Evolutionary conservation across 2,113 vertebrate species (phyloP).

Genomic region (Myotis lucifugus): DNA sequence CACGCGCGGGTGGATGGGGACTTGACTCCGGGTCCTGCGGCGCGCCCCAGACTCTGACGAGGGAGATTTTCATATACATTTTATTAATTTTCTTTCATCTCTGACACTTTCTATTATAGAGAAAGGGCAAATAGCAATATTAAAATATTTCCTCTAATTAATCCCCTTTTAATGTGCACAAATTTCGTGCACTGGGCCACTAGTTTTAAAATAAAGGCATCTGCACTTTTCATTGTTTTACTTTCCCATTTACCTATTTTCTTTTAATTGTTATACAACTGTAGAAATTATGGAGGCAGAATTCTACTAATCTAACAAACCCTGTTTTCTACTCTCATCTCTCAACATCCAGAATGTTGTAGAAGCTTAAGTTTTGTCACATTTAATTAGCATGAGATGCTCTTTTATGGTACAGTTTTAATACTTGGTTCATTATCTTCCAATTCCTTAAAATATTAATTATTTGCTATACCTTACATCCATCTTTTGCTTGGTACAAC

Average conservation of each 20-base stretch:
- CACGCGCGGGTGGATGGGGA: too few species aligned
- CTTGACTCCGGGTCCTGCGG: too few species aligned
- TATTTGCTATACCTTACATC: neutral
- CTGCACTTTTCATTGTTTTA: constrained; percentile 30
- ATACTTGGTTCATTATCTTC: neutral
- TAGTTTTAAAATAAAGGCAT: constrained; percentile 54
- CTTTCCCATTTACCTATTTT: constrained; percentile 10
- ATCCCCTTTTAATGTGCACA: too few species aligned
- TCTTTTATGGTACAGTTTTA: constrained; percentile 42
- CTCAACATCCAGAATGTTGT: constrained; percentile 4
- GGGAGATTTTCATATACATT: too few species aligned
- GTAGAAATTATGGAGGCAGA: constrained; percentile 42
- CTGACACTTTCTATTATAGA: too few species aligned
- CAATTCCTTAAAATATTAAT: constrained; percentile 20
- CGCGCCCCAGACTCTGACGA: too few species aligned
- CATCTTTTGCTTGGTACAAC: constrained; percentile 20
- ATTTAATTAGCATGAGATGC: constrained; percentile 25
- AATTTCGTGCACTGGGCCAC: too few species aligned
- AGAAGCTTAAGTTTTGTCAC: constrained; percentile 49
- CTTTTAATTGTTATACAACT: neutral
- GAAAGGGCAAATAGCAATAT: too few species aligned
- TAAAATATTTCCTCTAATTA: too few species aligned
- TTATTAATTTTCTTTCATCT: too few species aligned
- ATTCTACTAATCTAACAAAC: constrained; percentile 17
- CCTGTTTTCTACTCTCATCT: neutral